Conservation (phyloP, 2,888 invertebrate species). For the Conistra vaccinii region DNA sequence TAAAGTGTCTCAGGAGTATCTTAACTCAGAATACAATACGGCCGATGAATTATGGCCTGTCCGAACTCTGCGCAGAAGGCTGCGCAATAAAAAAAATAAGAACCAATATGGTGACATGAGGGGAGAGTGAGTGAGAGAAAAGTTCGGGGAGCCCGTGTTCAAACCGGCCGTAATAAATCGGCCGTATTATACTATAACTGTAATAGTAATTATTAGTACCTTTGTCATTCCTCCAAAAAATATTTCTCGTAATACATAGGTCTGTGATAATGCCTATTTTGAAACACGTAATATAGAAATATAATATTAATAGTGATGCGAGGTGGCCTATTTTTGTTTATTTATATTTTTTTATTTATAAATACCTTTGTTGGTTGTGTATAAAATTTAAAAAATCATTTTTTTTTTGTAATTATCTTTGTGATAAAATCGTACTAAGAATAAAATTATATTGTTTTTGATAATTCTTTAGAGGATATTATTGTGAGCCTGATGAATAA, state of each 20-base stretch:
- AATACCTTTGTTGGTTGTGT: not conserved
- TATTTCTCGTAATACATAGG: constrained; percentile 38
- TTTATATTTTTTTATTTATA: not conserved
- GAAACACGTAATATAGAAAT: constrained; percentile 46
- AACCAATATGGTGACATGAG: not conserved
- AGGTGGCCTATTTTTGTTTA: constrained; percentile 35
- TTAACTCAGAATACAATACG: not conserved
- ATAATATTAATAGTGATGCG: constrained; percentile 13
- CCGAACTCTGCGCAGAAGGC: not conserved
- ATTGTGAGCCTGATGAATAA: constrained; percentile 26
- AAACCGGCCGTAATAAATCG: not conserved
- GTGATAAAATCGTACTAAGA: not conserved
- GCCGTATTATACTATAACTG: not conserved
- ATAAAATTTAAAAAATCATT: not conserved
- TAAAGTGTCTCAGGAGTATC: not conserved
- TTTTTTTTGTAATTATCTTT: not conserved
- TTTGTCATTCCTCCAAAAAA: constrained; percentile 5
- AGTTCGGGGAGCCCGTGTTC: not conserved
- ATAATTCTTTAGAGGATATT: not conserved
- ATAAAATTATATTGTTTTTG: not conserved
- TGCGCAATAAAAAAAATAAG: not conserved
- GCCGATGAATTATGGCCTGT: not conserved
- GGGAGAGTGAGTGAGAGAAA: not conserved
- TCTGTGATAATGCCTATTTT: constrained; percentile 64
- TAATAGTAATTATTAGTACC: not conserved